Evolutionary conservation across 2,113 vertebrate genomes (phyloP).

Genomic region (Madoqua kirkii): DNA sequence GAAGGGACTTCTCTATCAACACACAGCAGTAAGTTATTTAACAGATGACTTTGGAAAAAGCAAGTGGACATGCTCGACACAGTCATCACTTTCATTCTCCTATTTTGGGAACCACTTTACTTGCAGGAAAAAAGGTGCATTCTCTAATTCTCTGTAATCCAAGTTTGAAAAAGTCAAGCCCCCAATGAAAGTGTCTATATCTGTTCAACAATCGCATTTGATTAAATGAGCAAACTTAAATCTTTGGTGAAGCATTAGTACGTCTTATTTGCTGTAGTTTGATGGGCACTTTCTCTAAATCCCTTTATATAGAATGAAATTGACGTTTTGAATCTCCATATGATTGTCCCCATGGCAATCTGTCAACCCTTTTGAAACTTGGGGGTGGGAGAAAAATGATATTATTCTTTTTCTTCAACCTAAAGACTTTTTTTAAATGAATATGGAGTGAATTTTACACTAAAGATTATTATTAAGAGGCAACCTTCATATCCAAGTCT

Average conservation of each 20-base stretch:
- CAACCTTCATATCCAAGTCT: slow-evolving; percentile 51
- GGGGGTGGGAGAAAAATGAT: neutral
- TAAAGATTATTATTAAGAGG: slow-evolving; percentile 66
- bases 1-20: neutral
- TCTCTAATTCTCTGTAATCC: neutral
- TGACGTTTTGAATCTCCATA: neutral
- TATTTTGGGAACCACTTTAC: neutral
- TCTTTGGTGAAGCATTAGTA: neutral
- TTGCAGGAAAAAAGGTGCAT: neutral
- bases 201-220: neutral
- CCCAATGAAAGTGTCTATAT: neutral
- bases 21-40: neutral
- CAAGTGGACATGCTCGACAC: neutral
- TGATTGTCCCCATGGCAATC: neutral
- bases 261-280: neutral
- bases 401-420: slow-evolving; percentile 37
- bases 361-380: neutral
- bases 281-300: neutral
- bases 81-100: neutral
- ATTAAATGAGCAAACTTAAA: neutral
- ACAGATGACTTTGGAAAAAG: neutral
- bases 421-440: slow-evolving; percentile 38
- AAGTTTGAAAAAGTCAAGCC: neutral
- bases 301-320: neutral
- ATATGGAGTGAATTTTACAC: slow-evolving; percentile 52